These are phyloP conservation scores for Drosophila cognata DNA, from an alignment of 2,888 invertebrate species.

Conservation along the genomic window DNA sequence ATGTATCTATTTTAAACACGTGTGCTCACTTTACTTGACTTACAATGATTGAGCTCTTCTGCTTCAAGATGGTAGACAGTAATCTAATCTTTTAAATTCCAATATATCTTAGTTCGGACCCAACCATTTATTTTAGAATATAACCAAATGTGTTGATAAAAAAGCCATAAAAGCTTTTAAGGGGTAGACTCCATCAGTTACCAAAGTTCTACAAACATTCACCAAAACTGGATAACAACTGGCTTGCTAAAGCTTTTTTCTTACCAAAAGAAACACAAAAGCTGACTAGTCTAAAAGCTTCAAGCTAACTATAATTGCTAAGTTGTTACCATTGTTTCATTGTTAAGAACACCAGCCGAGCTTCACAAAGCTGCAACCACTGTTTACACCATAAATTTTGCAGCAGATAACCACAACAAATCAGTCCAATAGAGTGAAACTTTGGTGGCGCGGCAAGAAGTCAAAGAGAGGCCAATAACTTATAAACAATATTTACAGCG, in stretches of 20 bases:
- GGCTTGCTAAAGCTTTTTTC: constrained; percentile 2
- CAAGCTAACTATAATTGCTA: background rate
- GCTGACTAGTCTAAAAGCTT: constrained; percentile 33
- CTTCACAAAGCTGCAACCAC: constrained; percentile 45
- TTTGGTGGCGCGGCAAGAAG: constrained; percentile 19
- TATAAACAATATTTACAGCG: constrained; percentile 67
- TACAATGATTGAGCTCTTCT: too few relatives aligned
- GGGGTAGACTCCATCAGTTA: background rate
- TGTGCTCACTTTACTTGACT: too few relatives aligned
- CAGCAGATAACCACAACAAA: constrained; percentile 8
- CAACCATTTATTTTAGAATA: background rate
- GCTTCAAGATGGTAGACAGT: background rate
- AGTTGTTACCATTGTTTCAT: constrained; percentile 2
- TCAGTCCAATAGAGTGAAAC: constrained; percentile 15
- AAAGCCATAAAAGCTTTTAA: background rate
- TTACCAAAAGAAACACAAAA: constrained; percentile 5
- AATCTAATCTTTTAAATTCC: background rate
- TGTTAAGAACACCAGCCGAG: constrained; percentile 33
- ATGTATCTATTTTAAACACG: too few relatives aligned
- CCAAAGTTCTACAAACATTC: constrained; percentile 1
- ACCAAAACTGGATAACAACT: constrained; percentile 7
- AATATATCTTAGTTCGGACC: too few relatives aligned
- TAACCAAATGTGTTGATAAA: background rate
- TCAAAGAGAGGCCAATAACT: constrained; percentile 51
- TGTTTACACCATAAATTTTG: constrained; percentile 37